phyloP scores from a whole-genome alignment of 2,797 vertebrate species.

The Urosaurus nigricauda region DNA sequence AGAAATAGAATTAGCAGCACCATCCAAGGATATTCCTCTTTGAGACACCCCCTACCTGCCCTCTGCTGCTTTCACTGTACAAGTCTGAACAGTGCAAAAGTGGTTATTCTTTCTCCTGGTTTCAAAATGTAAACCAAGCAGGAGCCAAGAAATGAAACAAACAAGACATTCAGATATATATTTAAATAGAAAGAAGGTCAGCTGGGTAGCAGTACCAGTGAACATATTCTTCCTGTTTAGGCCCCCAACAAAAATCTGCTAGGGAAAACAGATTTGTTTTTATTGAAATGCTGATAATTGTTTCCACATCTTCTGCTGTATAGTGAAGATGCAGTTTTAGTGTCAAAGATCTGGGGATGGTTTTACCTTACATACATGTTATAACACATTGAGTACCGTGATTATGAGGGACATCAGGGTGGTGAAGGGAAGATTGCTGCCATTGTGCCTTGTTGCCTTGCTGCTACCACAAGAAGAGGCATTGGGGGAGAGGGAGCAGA shows the following conservation, averaged over 20 bases:
- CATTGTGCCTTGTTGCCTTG: background rate
- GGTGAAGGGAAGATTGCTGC: background rate
- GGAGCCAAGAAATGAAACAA: conserved; percentile 13
- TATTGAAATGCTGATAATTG: background rate
- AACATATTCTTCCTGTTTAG: conserved; percentile 42
- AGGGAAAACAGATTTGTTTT: conserved; percentile 24
- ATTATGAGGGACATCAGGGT: background rate
- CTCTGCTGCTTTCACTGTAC: background rate
- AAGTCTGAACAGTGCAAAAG: conserved; percentile 16
- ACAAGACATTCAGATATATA: conserved; percentile 3
- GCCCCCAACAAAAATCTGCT: conserved; percentile 29
- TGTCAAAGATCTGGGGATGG: background rate
- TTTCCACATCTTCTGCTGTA: background rate
- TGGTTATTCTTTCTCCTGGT: background rate
- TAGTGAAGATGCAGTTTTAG: background rate
- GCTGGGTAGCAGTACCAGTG: background rate
- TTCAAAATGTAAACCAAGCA: background rate
- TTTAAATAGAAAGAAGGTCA: conserved; percentile 42
- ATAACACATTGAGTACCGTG: background rate
- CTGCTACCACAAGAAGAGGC: background rate
- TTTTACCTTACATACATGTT: background rate
- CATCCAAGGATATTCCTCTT: conserved; percentile 47
- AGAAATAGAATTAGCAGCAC: conserved; percentile 67
- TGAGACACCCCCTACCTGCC: background rate
- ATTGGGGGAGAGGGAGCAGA: background rate